Evolutionary conservation across 1,140 invertebrate genomes (phyloP), one percentile per base, ranked within the genome.

Genomic region (Spodoptera litura): DNA sequence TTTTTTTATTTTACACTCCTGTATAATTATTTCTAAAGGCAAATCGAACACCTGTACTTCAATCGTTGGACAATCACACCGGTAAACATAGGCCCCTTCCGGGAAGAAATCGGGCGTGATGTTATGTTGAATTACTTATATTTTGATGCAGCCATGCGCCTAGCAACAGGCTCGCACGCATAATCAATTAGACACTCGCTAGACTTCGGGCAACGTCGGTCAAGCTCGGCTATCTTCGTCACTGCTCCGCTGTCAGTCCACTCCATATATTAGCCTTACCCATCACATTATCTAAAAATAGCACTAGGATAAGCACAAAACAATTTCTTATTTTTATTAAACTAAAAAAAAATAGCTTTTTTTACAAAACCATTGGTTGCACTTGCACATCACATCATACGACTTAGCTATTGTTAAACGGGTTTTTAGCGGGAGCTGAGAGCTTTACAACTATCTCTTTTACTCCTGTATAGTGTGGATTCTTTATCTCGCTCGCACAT

Each of bases 381-480:
- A 75, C 72, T 75, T 75, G 72, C 58, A 20, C 71, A 75, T 75
- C 44, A 35, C 72, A 76, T 76, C 59, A 76, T 76, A 66, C 62
- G 49, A 44, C 74, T 76, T 56, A 76, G 61, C 74, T 76, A 76
- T 76, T 76, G 74, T 76, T 76, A 76, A 76, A 76, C 74, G 74
- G 61, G 74, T 76, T 76, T 72, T 76, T 66, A 66, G 74, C 74
- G 51, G 74, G 61, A 53, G 5, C 20, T 31, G 25, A 76, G 51
- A 35, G 6, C 27, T 25, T 9, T 55, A 66, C 38, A 55, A 0
- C 9, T 49, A 8, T 66, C 74, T 66, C 61, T 55, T 76, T 64
- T 35, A 12, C 12, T 10, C 44, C 35, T 68, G 35, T n/a, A 58
- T 12, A 2, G 13, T 53, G 27, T 4, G 81, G 77, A 78, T 62